Percentiles rank a stretch among this genome's conserved stretches.
These are phyloP conservation scores for Ridgeia piscesae DNA, from an alignment of 1,140 invertebrate species.

Conservation along the genomic window DNA sequence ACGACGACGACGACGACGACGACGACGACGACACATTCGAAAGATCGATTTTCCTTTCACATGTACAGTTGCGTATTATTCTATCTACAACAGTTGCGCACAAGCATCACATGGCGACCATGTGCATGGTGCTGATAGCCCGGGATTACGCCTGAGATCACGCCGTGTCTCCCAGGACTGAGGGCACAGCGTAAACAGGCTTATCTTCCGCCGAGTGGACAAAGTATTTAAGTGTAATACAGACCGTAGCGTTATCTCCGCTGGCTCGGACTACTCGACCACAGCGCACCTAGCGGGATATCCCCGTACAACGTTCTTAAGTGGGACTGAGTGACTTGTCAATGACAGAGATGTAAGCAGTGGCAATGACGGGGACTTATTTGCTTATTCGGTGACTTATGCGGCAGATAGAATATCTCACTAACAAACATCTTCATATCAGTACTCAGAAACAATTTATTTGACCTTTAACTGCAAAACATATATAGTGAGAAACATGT, in stretches of 20 bases:
- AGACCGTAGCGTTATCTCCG: neutral
- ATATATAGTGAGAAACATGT: no score
- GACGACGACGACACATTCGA: neutral
- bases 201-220: neutral
- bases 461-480: no score
- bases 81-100: neutral
- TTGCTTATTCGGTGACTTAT: no score
- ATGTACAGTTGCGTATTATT: neutral
- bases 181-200: neutral
- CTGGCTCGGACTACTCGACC: no score
- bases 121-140: neutral
- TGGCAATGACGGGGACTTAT: no score
- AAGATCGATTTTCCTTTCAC: neutral
- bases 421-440: no score
- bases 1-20: neutral
- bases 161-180: neutral
- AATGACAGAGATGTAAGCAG: no score
- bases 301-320: neutral
- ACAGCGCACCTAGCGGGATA: neutral
- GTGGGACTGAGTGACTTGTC: no score
- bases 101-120: neutral
- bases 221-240: neutral
- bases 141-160: neutral
- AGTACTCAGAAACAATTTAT: no score
- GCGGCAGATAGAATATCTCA: no score